Evolutionary conservation across 1,140 invertebrate species (phyloP).

Genomic region (Drosophila eugracilis): DNA sequence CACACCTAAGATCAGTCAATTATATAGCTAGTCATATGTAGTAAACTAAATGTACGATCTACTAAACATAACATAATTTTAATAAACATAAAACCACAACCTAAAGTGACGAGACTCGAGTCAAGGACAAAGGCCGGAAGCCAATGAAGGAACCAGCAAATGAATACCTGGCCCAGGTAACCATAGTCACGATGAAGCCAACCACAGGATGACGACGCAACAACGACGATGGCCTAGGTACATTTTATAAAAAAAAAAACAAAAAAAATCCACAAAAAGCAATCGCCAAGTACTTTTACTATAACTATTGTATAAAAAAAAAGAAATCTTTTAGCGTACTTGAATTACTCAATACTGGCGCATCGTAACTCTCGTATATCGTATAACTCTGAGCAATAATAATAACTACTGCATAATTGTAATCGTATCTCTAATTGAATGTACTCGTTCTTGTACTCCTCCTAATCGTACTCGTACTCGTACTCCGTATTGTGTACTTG

Average conservation of each 20-base stretch:
- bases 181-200: constrained; percentile 38
- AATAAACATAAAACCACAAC: constrained; percentile 41
- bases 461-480: constrained; percentile 59
- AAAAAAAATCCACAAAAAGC: constrained; percentile 32
- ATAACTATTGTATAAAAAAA: constrained; percentile 50
- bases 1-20: constrained; percentile 38
- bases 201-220: constrained; percentile 49
- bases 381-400: constrained; percentile 78
- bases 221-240: constrained; percentile 62
- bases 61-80: constrained; percentile 59
- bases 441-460: constrained; percentile 57
- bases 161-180: constrained; percentile 36
- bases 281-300: constrained; percentile 55
- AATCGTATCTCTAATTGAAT: constrained; percentile 54
- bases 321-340: constrained; percentile 67
- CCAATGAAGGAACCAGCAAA: constrained; percentile 6
- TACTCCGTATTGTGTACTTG: constrained; percentile 67
- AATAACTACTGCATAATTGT: constrained; percentile 49
- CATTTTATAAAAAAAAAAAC: constrained; percentile 43
- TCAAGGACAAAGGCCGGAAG: constrained; percentile 38
- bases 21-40: constrained; percentile 44
- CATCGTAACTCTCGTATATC: constrained; percentile 75
- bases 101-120: constrained; percentile 29
- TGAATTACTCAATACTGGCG: constrained; percentile 55
- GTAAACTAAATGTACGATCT: constrained; percentile 35